These are phyloP conservation scores for Ceratoteleas bidentatus DNA, from an alignment of 1,140 invertebrate species.

Conservation along the genomic window DNA sequence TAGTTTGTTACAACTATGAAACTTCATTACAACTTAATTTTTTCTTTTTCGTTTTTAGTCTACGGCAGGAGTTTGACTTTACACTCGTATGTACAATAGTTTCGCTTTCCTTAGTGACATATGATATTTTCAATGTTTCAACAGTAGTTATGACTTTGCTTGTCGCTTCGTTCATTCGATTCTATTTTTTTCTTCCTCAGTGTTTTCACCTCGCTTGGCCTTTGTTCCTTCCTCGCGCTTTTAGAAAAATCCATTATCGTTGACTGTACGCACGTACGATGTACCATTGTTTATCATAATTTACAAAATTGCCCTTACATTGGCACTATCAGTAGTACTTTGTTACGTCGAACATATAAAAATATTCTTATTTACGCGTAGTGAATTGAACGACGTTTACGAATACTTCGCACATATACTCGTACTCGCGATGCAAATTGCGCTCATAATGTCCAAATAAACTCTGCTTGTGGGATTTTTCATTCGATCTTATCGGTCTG, in stretches of 20 bases:
- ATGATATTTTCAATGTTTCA: constrained; percentile 52
- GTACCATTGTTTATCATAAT: constrained; percentile 25
- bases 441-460: constrained; percentile 28
- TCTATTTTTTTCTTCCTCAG: constrained; percentile 6
- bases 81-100: constrained; percentile 75
- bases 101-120: constrained; percentile 65
- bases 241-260: constrained; percentile 55
- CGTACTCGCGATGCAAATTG: neutral
- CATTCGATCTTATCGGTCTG: too few relatives aligned
- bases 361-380: constrained; percentile 48
- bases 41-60: constrained; percentile 47
- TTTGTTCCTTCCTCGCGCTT: neutral
- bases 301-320: constrained; percentile 49
- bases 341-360: constrained; percentile 46
- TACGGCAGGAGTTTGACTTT: constrained; percentile 62
- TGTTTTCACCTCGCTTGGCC: neutral
- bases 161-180: neutral
- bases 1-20: constrained; percentile 56
- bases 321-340: constrained; percentile 46
- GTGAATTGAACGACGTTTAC: constrained; percentile 34
- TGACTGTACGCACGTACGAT: constrained; percentile 62
- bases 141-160: constrained; percentile 49
- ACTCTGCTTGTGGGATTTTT: neutral
- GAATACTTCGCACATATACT: constrained; percentile 1
- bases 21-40: too few relatives aligned